Base-by-base conservation (phyloP, 2,113 vertebrate genomes). In the Chionomys nivalis region DNA sequence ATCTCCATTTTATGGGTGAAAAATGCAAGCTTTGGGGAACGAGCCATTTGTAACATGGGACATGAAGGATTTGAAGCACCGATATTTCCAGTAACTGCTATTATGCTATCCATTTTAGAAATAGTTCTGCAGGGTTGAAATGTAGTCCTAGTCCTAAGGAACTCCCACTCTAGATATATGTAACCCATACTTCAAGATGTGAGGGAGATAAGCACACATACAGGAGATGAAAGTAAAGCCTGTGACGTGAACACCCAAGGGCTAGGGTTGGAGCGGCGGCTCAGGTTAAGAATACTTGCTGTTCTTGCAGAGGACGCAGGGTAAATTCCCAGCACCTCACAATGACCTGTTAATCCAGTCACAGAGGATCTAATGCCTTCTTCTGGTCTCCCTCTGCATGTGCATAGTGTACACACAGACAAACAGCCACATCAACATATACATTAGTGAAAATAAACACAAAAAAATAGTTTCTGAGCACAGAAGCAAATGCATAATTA, bases 401-500 rank as follows among this genome's bases (percentile, higher is more conserved):
- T 44, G 24, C 44, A 77, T 31, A 47, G 75, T 28, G 42, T 31
- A 77, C 26, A 77, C 0, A 31, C 0, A 76, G 73, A 76, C 75
- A 77, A 77, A 31, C 42, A 31, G 42, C 42, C 42, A 47, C 12
- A 31, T 31, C 42, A 6, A 47, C 42, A 77, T 16, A 17, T 31
- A 47, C 42, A 44, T 65, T 44, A 42, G 39, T 42, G 42, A 42
- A 63, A 31, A 28, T 31, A 63, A 63, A 83, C 11, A 42, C 39
- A 85, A 31, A 8, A 31, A 28, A 93, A 96, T n/a, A 19, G 26
- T 79, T 89, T 83, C 66, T 75, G n/a, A 91, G 68, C 55, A 93
- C 42, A 94, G 89, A 87, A 95, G 61, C 52, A 63, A 87, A 75
- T 55, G 28, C 33, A 70, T 23, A 89, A 42, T 47, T 94, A 92